These are phyloP conservation scores for Puntigrus tetrazona DNA, from an alignment of 2,113 vertebrate genomes.

Conservation along the genomic window DNA sequence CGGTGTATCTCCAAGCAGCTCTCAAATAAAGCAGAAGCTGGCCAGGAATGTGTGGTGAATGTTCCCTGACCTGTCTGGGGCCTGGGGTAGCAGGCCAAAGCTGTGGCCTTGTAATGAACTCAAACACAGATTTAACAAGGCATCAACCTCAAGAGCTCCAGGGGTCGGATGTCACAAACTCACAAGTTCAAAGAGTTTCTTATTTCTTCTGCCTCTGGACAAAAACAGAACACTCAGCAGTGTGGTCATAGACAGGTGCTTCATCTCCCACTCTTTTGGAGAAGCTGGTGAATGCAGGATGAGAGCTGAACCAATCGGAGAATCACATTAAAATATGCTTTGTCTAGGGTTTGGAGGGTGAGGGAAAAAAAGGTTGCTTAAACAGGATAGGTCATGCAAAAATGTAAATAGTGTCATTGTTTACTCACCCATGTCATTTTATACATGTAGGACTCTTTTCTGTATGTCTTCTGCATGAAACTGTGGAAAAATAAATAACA, in stretches of 20 bases:
- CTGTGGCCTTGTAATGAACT: constrained; percentile 68
- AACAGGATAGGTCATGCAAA: not conserved
- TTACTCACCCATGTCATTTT: not conserved
- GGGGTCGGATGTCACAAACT: constrained; percentile 69
- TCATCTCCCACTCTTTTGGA: constrained; percentile 46
- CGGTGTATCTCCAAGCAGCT: constrained; percentile 34
- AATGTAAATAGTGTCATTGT: not conserved
- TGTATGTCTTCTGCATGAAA: not conserved
- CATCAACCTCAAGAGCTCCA: constrained; percentile 55
- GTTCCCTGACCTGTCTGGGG: constrained; percentile 55
- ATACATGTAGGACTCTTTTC: not conserved
- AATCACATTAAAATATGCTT: not conserved
- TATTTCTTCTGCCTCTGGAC: constrained; percentile 62
- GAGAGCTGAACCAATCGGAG: not conserved
- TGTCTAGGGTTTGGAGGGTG: not conserved
- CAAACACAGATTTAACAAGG: constrained; percentile 60
- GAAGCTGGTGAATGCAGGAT: not conserved
- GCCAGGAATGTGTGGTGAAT: constrained; percentile 50
- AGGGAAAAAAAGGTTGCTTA: not conserved
- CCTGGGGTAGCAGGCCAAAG: constrained; percentile 49
- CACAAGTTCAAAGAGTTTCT: constrained; percentile 70
- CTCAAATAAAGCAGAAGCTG: constrained; percentile 15
- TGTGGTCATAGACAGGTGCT: constrained; percentile 50
- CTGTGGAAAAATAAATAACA: not conserved
- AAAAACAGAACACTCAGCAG: constrained; percentile 54